These are phyloP conservation scores for Diachasma alloeum DNA, from an alignment of 1,140 invertebrate genomes.

Conservation along the genomic window DNA sequence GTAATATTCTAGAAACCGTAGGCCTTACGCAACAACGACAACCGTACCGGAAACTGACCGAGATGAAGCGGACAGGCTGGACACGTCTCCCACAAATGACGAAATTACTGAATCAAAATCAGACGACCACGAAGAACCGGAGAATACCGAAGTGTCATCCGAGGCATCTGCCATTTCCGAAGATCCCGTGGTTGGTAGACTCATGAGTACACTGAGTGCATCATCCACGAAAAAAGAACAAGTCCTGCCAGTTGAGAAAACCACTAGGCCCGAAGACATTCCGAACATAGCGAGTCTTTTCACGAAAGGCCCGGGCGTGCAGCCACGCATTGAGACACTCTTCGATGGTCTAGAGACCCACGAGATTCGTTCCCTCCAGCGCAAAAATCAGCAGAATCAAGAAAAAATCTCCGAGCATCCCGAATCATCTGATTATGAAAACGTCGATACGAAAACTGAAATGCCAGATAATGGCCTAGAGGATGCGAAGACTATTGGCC, in stretches of 20 bases:
- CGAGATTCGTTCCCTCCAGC: slow-evolving; percentile 45
- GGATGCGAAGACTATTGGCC: slow-evolving; percentile 56
- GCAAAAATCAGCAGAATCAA: slow-evolving; percentile 8
- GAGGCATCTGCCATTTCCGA: background rate
- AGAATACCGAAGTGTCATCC: background rate
- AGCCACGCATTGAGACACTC: slow-evolving; percentile 47
- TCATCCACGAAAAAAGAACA: background rate
- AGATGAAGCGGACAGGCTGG: background rate
- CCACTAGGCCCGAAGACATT: slow-evolving; percentile 47
- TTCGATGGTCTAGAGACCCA: slow-evolving; percentile 58
- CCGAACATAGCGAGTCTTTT: slow-evolving; percentile 58
- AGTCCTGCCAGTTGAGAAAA: background rate
- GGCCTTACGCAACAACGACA: slow-evolving; percentile 57
- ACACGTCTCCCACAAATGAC: background rate
- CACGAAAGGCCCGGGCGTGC: slow-evolving; percentile 40
- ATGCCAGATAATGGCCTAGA: slow-evolving; percentile 22
- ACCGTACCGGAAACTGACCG: slow-evolving; percentile 50
- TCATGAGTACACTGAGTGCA: slow-evolving; percentile 19
- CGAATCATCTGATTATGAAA: slow-evolving; percentile 8
- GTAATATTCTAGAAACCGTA: slow-evolving; percentile 51
- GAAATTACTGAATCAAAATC: background rate
- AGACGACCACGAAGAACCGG: background rate
- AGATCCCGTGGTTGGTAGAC: slow-evolving; percentile 32
- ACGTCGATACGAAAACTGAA: background rate
- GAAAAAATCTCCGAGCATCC: background rate